phyloP scores from a whole-genome alignment of 2,888 invertebrate species.

The Azorinus chamasolen region DNA sequence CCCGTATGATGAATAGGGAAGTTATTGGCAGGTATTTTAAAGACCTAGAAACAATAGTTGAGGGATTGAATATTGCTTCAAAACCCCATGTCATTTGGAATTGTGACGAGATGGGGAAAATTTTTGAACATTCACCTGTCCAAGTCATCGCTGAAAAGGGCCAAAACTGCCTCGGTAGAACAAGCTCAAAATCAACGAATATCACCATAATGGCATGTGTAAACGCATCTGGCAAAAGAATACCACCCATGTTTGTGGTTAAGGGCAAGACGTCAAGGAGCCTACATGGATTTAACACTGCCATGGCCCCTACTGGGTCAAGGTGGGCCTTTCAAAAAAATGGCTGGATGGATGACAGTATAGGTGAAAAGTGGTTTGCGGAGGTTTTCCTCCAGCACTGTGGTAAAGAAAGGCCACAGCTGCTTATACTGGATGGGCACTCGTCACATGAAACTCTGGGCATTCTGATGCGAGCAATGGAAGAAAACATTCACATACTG shows the following conservation, averaged over 20 bases:
- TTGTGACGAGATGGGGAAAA: slow-evolving; percentile 12
- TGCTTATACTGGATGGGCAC: slow-evolving; percentile 39
- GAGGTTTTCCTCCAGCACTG: slow-evolving; percentile 33
- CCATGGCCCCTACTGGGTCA: slow-evolving; percentile 8
- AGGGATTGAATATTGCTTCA: neutral
- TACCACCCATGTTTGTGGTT: slow-evolving; percentile 40
- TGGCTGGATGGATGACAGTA: slow-evolving; percentile 45
- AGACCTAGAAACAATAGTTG: slow-evolving; percentile 4
- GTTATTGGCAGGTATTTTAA: slow-evolving; percentile 20
- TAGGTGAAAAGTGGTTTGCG: slow-evolving; percentile 39
- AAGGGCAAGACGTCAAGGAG: slow-evolving; percentile 36
- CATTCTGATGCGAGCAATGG: slow-evolving; percentile 52
- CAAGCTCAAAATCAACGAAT: slow-evolving; percentile 2
- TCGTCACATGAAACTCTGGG: slow-evolving; percentile 61
- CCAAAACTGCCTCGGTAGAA: neutral
- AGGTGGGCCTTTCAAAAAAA: slow-evolving; percentile 33
- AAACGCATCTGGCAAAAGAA: slow-evolving; percentile 17
- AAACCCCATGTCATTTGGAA: slow-evolving; percentile 13
- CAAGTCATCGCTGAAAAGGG: slow-evolving; percentile 2
- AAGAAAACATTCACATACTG: slow-evolving; percentile 46
- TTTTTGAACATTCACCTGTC: slow-evolving; percentile 4
- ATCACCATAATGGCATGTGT: slow-evolving; percentile 34
- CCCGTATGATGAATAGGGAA: slow-evolving; percentile 37
- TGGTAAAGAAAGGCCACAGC: slow-evolving; percentile 32
- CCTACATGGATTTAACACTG: slow-evolving; percentile 30